Evolutionary conservation across 2,113 vertebrate genomes (phyloP).

Genomic region (Deroptyus accipitrinus): DNA sequence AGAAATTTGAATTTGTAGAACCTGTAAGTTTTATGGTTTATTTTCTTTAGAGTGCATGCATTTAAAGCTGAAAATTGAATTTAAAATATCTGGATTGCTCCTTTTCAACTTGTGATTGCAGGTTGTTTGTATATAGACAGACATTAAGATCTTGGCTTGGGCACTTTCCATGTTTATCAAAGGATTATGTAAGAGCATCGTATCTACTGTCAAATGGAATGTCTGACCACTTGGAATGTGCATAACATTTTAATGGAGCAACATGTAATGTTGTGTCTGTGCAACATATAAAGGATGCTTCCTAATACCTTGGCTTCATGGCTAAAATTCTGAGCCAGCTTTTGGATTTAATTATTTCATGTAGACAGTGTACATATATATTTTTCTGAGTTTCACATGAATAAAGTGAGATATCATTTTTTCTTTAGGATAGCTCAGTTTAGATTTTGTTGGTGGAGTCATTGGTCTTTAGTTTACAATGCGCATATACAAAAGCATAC

Average conservation of each 20-base stretch:
- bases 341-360: neutral
- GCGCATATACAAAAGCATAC: neutral
- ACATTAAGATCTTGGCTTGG: neutral
- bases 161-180: conserved; percentile 6
- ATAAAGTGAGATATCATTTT: neutral
- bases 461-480: neutral
- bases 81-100: neutral
- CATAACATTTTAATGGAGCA: conserved; percentile 16
- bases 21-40: conserved; percentile 79
- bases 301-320: neutral
- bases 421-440: neutral
- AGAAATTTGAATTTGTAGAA: conserved; percentile 99
- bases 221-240: neutral
- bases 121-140: neutral
- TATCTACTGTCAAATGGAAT: conserved; percentile 50
- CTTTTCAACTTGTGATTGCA: neutral
- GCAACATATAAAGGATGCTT: neutral
- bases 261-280: neutral
- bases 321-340: neutral
- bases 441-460: neutral
- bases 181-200: neutral
- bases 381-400: neutral
- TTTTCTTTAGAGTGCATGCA: neutral
- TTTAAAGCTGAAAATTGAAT: conserved; percentile 1
- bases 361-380: neutral